Evolutionary conservation across 1,140 invertebrate genomes (phyloP).

Genomic region (Meteorus sp.): DNA sequence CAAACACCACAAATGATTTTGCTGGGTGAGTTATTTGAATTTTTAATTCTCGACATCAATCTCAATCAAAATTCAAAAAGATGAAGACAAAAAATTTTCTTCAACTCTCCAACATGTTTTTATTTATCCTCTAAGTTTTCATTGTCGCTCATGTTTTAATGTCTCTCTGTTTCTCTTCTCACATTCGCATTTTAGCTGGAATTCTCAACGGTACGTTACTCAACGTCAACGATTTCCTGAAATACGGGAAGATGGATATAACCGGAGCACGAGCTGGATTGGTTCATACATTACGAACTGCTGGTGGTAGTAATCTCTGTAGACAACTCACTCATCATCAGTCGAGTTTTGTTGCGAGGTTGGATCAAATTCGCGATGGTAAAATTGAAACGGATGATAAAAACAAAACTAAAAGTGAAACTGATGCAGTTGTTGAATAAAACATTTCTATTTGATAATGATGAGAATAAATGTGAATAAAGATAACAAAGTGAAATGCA

Average conservation of each 20-base stretch:
- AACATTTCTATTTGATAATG: too few relatives aligned
- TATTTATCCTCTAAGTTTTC: neutral
- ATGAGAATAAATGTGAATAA: too few relatives aligned
- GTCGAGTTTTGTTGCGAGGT: constrained; percentile 65
- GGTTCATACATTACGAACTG: constrained; percentile 66
- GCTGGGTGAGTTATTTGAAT: constrained; percentile 59
- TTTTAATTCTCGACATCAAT: neutral
- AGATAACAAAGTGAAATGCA: too few relatives aligned
- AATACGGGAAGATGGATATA: constrained; percentile 66
- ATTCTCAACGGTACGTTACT: constrained; percentile 69
- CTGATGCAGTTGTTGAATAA: constrained; percentile 1
- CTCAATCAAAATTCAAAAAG: neutral
- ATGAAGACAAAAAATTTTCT: neutral
- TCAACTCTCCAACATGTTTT: neutral
- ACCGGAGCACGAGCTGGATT: constrained; percentile 64
- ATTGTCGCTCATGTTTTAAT: neutral
- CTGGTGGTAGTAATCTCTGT: constrained; percentile 63
- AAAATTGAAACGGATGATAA: constrained; percentile 34
- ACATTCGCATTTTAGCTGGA: constrained; percentile 60
- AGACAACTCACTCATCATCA: constrained; percentile 70
- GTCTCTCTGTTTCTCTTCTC: neutral
- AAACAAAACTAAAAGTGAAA: neutral
- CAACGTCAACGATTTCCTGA: constrained; percentile 66
- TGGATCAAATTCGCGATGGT: constrained; percentile 61
- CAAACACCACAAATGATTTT: constrained; percentile 67